A percentile compares a stretch with the other conserved stretches of the same genome.
Evolutionary conservation across 2,888 invertebrate genomes (phyloP).

Genomic region (Drosophila neoperkinsi): DNA sequence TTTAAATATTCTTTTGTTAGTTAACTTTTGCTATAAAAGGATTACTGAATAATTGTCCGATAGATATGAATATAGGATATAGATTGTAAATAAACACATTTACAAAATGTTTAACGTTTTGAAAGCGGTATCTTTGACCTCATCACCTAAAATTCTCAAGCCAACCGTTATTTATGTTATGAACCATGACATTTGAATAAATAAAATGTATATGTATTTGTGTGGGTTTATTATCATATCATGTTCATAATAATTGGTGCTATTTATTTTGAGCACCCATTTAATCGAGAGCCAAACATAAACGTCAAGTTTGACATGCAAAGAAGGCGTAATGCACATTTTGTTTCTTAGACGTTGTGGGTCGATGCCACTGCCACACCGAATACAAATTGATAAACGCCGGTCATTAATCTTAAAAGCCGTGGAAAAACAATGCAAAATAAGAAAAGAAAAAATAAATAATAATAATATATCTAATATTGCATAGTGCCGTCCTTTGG

Average conservation of each 20-base stretch:
- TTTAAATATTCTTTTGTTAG: not conserved
- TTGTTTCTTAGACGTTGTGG: not conserved
- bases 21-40: not conserved
- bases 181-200: not conserved
- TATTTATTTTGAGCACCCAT: conserved; percentile 3
- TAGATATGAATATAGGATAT: not conserved
- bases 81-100: not conserved
- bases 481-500: conserved; percentile 6
- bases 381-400: conserved; percentile 37
- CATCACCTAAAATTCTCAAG: not conserved
- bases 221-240: not conserved
- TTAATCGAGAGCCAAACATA: not conserved
- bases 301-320: conserved; percentile 14
- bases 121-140: not conserved
- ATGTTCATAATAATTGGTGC: not conserved
- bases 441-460: conserved; percentile 1
- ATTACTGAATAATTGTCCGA: too few species aligned
- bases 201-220: not conserved
- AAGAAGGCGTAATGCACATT: conserved; percentile 17
- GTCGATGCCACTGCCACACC: conserved; percentile 21
- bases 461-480: not conserved
- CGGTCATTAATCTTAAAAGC: conserved; percentile 66
- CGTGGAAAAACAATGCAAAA: conserved; percentile 51
- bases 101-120: not conserved
- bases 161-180: too few species aligned